Evolutionary conservation across 1,140 invertebrate genomes (phyloP).

Genomic region (Tetraneura akinire): DNA sequence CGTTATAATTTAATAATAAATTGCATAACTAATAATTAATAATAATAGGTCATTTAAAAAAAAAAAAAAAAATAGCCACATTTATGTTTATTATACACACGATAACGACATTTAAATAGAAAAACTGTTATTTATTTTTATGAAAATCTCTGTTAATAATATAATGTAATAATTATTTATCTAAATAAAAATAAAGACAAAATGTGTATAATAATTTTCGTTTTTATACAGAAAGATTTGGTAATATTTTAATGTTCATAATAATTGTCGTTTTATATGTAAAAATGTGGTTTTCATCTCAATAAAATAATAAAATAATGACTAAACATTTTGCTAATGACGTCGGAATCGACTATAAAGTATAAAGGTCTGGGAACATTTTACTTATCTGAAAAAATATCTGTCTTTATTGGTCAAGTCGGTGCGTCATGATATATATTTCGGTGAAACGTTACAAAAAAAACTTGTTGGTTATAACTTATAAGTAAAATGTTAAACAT

Average conservation of each 20-base stretch:
- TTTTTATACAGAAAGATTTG: not conserved
- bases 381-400: slow-evolving; percentile 41
- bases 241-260: slow-evolving; percentile 25
- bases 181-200: not conserved
- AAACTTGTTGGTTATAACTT: slow-evolving; percentile 21
- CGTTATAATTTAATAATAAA: no score
- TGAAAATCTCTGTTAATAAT: slow-evolving; percentile 10
- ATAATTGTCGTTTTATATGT: slow-evolving; percentile 20
- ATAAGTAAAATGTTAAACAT: slow-evolving; percentile 47
- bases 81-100: no score
- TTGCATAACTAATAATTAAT: no score
- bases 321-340: slow-evolving; percentile 45
- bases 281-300: slow-evolving; percentile 18
- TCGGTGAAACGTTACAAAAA: slow-evolving; percentile 35
- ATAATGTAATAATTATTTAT: slow-evolving; percentile 11
- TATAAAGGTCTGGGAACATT: slow-evolving; percentile 43
- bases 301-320: slow-evolving; percentile 50
- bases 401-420: slow-evolving; percentile 42
- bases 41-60: no score
- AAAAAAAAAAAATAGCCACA: no score
- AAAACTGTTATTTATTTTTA: slow-evolving; percentile 27
- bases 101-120: not conserved
- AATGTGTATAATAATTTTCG: slow-evolving; percentile 22
- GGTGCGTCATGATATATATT: slow-evolving; percentile 38
- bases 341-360: slow-evolving; percentile 23